Base-by-base conservation (phyloP, 2,113 vertebrate species). In the Tachysurus fulvidraco region DNA sequence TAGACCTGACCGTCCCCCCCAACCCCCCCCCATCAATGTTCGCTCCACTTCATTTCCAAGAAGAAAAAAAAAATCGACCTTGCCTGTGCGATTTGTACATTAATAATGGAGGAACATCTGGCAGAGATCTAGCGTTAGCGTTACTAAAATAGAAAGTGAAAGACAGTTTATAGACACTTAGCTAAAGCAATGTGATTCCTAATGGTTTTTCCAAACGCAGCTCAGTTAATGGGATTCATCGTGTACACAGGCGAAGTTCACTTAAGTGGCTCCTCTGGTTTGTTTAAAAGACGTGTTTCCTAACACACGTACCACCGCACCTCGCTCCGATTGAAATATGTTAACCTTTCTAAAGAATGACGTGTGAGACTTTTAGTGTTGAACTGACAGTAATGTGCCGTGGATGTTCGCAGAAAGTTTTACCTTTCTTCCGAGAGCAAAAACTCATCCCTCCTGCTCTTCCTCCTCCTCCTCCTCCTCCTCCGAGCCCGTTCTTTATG, bases 401-500 rank as follows among this genome's bases (percentile, higher is more conserved):
- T 83, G 30, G 28, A 81, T 69, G 59, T 91, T 71, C 87, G 71
- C 67, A 52, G 50, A 89, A 92, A 91, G 89, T 87, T 87, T 73
- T 3, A 28, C 91, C 83, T 93, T 94, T 92, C 91, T 84, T 90
- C 85, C 9, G 14, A 89, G 92, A 93, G 89, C 90, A 88, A 92
- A 93, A 83, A 57, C 77, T 57, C 28, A 28, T 55, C 54, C 19
- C 77, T 79, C 52, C 73, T 19, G n/a, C n/a, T 6, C 36, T 36
- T 36, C 44, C 79, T 83, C 80, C 73, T 10, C 76, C n/a, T 6
- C 76, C n/a, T 6, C 44, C 79, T 83, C 80, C 88, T 90, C 88
- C 89, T 62, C 67, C 84, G 86, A 88, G 90, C 92, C 91, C 92
- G 91, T 92, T 95, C 93, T 95, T 94, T 91, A 94, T 93, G 94